Percentiles rank a stretch among this genome's conserved stretches.
These are phyloP conservation scores for Petrolisthes manimaculis DNA, from an alignment of 2,888 invertebrate species.

Conservation along the genomic window DNA sequence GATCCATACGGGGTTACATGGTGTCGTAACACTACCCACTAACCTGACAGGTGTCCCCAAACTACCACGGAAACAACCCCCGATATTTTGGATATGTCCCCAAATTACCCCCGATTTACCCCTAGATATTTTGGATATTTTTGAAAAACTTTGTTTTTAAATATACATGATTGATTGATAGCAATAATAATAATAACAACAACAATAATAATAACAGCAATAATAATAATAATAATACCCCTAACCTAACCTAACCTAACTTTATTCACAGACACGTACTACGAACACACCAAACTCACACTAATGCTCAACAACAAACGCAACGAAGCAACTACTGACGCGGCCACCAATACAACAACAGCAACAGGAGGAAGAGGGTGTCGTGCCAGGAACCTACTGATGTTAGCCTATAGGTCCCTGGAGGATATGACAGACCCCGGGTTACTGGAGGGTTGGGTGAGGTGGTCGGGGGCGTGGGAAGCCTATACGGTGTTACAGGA, in stretches of 20 bases:
- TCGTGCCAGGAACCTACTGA: slow-evolving; percentile 29
- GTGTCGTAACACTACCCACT: too few relatives aligned
- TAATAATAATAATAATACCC: background rate
- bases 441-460: slow-evolving; percentile 54
- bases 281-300: slow-evolving; percentile 52
- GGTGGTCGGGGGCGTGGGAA: slow-evolving; percentile 62
- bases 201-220: background rate
- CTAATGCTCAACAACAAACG: slow-evolving; percentile 34
- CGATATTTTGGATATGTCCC: too few relatives aligned
- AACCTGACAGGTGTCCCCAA: too few relatives aligned
- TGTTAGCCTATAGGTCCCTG: slow-evolving; percentile 54
- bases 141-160: too few relatives aligned
- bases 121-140: too few relatives aligned
- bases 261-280: slow-evolving; percentile 40
- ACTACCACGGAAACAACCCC: too few relatives aligned
- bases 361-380: slow-evolving; percentile 13
- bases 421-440: slow-evolving; percentile 49
- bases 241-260: background rate
- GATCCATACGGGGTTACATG: too few relatives aligned
- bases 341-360: too few relatives aligned
- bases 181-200: too few relatives aligned
- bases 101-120: too few relatives aligned
- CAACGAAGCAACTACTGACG: too few relatives aligned
- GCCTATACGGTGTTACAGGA: slow-evolving; percentile 53
- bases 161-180: too few relatives aligned